Conservation (phyloP, 2,113 vertebrate genomes). For the Ctenodactylus gundi region DNA sequence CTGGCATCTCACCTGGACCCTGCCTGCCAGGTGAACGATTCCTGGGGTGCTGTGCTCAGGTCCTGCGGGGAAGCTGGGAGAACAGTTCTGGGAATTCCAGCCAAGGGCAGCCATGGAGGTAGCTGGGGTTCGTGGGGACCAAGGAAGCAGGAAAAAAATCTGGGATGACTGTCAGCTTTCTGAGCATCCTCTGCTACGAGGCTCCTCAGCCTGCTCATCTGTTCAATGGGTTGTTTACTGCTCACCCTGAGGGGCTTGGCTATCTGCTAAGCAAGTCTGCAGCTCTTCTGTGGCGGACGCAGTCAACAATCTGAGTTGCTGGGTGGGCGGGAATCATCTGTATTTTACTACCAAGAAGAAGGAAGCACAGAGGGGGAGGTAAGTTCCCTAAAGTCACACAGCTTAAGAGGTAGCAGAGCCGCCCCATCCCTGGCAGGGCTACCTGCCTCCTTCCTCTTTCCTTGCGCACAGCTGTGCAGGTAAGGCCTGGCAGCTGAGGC, state of each 20-base stretch:
- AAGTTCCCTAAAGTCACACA: not conserved
- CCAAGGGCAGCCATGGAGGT: not conserved
- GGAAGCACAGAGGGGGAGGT: not conserved
- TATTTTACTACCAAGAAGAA: no score
- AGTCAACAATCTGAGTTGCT: not conserved
- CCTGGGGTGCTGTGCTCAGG: not conserved
- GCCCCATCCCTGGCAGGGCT: not conserved
- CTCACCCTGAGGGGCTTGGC: not conserved
- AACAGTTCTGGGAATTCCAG: accelerated
- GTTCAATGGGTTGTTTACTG: not conserved
- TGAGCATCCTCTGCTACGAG: not conserved
- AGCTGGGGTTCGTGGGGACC: no score
- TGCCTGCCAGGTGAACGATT: not conserved
- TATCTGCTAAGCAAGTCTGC: not conserved
- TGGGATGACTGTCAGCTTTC: not conserved
- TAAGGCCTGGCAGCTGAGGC: not conserved
- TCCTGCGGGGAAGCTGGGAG: not conserved
- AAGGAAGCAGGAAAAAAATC: not conserved
- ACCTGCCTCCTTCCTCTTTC: accelerated
- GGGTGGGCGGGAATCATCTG: no score
- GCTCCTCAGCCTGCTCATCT: not conserved
- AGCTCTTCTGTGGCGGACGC: accelerated
- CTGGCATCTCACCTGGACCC: not conserved
- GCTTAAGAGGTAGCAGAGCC: not conserved
- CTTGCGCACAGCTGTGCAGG: accelerated